Percentiles rank a stretch among this genome's conserved stretches.
These are phyloP conservation scores for Mallotus villosus DNA, from an alignment of 2,797 vertebrate genomes.

Conservation along the genomic window DNA sequence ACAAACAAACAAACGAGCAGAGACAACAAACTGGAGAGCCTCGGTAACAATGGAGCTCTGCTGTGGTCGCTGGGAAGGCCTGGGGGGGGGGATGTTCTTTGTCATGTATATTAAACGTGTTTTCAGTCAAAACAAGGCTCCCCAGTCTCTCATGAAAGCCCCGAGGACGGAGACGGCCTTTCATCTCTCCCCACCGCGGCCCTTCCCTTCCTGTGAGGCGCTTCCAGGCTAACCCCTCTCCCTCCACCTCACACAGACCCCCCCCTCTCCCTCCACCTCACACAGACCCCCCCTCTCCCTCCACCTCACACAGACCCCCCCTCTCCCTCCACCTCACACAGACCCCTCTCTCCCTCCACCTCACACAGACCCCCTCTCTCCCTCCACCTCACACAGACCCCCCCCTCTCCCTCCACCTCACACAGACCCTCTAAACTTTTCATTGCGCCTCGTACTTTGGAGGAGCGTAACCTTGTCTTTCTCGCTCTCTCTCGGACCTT, in stretches of 20 bases:
- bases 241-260: constrained; percentile 11
- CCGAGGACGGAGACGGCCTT: constrained; percentile 68
- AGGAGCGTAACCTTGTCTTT: constrained; percentile 31
- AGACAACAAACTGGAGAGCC: constrained; percentile 23
- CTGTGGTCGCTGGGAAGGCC: constrained; percentile 44
- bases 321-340: too few species aligned
- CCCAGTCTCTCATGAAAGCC: constrained; percentile 69
- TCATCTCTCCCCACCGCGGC: constrained; percentile 61
- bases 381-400: too few species aligned
- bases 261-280: too few species aligned
- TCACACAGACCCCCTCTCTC: too few species aligned
- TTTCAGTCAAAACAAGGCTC: constrained; percentile 74
- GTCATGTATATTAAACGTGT: constrained; percentile 72
- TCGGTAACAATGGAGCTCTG: constrained; percentile 1
- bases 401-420: constrained; percentile 31
- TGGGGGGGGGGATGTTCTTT: constrained; percentile 63
- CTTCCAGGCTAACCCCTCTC: constrained; percentile 35
- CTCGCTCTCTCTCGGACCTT: not conserved
- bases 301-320: not conserved
- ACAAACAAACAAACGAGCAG: not conserved
- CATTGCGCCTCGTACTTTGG: constrained; percentile 30
- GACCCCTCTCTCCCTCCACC: constrained; percentile 28
- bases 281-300: too few species aligned
- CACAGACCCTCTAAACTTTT: constrained; percentile 24
- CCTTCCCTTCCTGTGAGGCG: constrained; percentile 69